Base-by-base conservation (phyloP, 2,797 vertebrate species). In the Epinephelus awoara region DNA sequence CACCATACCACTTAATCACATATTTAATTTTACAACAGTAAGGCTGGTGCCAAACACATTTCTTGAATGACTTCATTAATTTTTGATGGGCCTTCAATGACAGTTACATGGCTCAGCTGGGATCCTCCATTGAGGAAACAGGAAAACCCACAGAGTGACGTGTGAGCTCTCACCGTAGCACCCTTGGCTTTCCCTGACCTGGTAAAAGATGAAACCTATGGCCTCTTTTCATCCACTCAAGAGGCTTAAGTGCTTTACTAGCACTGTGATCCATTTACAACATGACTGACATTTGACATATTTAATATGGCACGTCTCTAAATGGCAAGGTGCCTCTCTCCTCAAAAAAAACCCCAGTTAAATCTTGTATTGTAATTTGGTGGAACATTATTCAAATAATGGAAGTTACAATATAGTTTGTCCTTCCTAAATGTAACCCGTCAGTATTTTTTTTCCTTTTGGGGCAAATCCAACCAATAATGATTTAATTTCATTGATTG, bases 251-350 rank as follows among this genome's bases (percentile, higher is more conserved):
- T 76, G 63, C 81, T 88, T 82, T 88, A 62, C 75, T 78, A 80
- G 80, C 85, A 85, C 84, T 75, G 73, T 83, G 71, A 87, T 84
- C 87, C 76, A 85, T 88, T 87, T 90, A 90, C 67, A 67, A 58
- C 52, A 73, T 75, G 72, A 64, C 4, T 78, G 63, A 82, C 80
- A 71, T 72, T 80, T 80, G 27, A 79, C 67, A 79, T 69, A 21
- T 68, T 63, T 67, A 40, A 77, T 61, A 64, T 62, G 29, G 25
- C 2, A 34, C 6, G 11, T 67, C 1, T 56, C 21, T 52, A 44
- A 52, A 21, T n/a, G 51, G 6, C 54, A 29, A n/a, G 2, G 49
- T 2, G 1, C 2, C 2, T 13, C 47, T 67, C 68, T 59, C 42
- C 40, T 14, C 46, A 3, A 2, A 27, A 38, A 8, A 1, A 19